Evolutionary conservation across 2,113 vertebrate species (phyloP).

Genomic region (Engraulis encrasicolus): DNA sequence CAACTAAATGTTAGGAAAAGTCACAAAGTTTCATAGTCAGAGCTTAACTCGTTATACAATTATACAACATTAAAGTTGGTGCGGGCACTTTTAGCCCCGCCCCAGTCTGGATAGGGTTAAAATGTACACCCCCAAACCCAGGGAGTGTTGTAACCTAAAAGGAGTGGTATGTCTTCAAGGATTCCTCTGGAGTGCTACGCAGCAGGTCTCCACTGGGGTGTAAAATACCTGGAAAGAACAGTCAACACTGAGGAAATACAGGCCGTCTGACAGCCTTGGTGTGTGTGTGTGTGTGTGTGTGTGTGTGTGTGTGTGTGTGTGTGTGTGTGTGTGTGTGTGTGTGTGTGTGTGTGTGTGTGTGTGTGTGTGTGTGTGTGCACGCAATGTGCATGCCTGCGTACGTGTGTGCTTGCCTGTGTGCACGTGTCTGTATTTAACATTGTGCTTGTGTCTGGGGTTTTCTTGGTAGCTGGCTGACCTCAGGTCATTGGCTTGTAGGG

Average conservation of each 20-base stretch:
- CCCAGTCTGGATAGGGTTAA: too few relatives aligned
- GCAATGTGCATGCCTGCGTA: not conserved
- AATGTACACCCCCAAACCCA: too few relatives aligned
- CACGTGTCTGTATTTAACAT: not conserved
- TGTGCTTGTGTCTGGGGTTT: not conserved
- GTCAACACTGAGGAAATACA: not conserved
- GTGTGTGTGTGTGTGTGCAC: not conserved
- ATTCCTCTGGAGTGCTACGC: not conserved
- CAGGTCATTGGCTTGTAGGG: not conserved
- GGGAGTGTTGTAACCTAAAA: too few relatives aligned
- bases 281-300: not conserved
- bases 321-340: not conserved
- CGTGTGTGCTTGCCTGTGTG: not conserved
- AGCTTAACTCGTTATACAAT: too few relatives aligned
- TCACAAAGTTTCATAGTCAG: too few relatives aligned
- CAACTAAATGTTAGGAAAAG: too few relatives aligned
- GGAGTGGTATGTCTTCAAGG: not conserved
- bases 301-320: constrained; percentile 6
- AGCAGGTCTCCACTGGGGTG: not conserved
- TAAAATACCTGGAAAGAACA: not conserved
- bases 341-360: not conserved
- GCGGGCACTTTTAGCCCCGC: too few relatives aligned
- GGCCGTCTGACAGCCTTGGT: not conserved
- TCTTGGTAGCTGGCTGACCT: not conserved
- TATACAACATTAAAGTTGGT: too few relatives aligned